Conservation (phyloP, 2,113 vertebrate genomes). For the Clarias batrachus region DNA sequence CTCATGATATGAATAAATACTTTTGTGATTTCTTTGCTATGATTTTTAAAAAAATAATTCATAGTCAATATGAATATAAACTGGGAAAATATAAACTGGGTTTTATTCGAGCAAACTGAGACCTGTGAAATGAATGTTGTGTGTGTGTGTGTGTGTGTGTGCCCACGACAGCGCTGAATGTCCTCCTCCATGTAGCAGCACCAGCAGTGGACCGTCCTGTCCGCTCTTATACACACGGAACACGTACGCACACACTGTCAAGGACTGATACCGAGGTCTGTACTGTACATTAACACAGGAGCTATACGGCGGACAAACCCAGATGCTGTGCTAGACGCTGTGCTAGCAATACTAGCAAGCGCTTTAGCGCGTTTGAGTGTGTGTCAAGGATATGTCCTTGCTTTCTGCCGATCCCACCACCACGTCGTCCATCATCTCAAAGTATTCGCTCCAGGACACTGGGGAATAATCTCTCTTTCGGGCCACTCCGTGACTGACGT, state of each 20-base stretch:
- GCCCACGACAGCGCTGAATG: conserved; percentile 69
- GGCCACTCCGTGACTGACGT: conserved; percentile 50
- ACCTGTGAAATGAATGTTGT: not conserved
- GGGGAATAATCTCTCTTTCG: conserved; percentile 64
- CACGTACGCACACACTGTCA: conserved; percentile 53
- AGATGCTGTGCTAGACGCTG: not conserved
- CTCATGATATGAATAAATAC: too few relatives aligned
- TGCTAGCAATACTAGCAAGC: not conserved
- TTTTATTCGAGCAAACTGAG: not conserved
- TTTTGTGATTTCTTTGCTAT: too few relatives aligned
- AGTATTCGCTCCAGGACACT: conserved; percentile 68
- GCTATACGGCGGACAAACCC: not conserved
- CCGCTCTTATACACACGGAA: conserved; percentile 65
- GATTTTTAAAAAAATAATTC: too few relatives aligned
- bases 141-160: conserved; percentile 9
- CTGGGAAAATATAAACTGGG: too few relatives aligned
- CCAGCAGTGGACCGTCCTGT: conserved; percentile 63
- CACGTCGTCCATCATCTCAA: conserved; percentile 69
- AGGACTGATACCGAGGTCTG: conserved; percentile 17
- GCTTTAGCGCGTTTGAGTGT: not conserved
- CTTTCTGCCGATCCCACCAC: conserved; percentile 57
- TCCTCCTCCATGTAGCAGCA: conserved; percentile 69
- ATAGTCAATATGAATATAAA: too few relatives aligned
- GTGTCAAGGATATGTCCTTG: conserved; percentile 59
- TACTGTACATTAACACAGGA: not conserved